Base-by-base conservation (phyloP, 2,113 vertebrate species). In the Leucoraja erinaceus region DNA sequence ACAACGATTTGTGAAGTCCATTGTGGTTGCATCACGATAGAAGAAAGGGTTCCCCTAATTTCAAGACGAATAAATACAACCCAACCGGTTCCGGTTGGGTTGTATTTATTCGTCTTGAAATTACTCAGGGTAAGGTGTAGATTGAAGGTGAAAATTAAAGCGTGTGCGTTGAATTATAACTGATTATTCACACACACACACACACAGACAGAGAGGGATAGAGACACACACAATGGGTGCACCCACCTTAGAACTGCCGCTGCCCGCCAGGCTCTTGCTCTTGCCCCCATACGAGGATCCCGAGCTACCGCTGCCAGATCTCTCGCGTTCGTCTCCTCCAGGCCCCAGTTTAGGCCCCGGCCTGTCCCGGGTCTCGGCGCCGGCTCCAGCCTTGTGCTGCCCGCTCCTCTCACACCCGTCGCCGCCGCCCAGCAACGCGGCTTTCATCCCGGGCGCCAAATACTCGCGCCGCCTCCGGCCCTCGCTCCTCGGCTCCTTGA, bases 271-370 rank as follows among this genome's bases (percentile, higher is more conserved):
- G 94, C 94, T 97, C 94, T 96, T 96, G 94, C 93, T 95, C 93
- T 96, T 97, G 68, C 96, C 95, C 95, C 97, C 96, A 77, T 97
- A 96, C 84, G 97, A 97, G 47, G 97, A 97, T 8, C 96, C 96
- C 4, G 97, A 97, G 95, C 96, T 97, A 94, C 97, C 96, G 94
- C 96, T 97, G 54, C 96, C 96, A 74, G 97, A 97, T 93, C 97
- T 96, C 93, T 97, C 97, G 94, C 97, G 96, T 14, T 95, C 96
- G 94, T 97, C 97, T 20, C 94, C 96, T 93, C 94, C 95, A 94
- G 95, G 96, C 94, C 94, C 94, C 90, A 94, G 66, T 94, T 96
- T 96, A 25, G 74, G 83, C 83, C 72, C 93, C 72, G 93, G 70
- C 86, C 72, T 93, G 47, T 93, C 93, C 47, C 81, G 83, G 47